Evolutionary conservation across 2,797 vertebrate species (phyloP), one percentile per base, ranked within the genome.

Genomic region (Semaprochilodus insignis): DNA sequence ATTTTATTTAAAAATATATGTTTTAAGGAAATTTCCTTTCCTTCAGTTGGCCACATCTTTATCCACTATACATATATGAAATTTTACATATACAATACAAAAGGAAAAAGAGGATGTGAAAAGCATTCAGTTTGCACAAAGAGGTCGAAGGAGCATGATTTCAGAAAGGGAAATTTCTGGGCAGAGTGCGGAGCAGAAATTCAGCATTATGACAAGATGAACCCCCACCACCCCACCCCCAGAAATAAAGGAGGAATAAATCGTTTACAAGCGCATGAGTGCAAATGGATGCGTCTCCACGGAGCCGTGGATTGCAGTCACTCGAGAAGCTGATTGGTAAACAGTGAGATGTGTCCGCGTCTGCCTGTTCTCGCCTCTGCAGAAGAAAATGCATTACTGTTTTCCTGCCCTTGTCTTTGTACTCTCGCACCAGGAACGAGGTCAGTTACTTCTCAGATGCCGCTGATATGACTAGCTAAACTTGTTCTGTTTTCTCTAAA

Each of bases 1-100:
- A 88, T 93, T 95, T 95, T 95, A 95, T 95, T 95, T 94, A 95
- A 95, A 96, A 95, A 95, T 95, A 95, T 95, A 94, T 91, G 93
- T 94, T 92, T 94, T 93, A 88, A 93, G 91, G 93, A 87, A 88
- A 85, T 71, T 87, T 87, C 83, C 75, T 84, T 60, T 87, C 73
- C 87, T 87, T 84, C 85, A 92, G 91, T 93, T 94, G 94, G 94
- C 94, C 94, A 94, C 95, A 95, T 95, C 91, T 94, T 88, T 93
- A 93, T 92, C 92, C 94, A 94, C 94, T 95, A 94, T 95, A 96
- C 94, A 95, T 88, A 95, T 95, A 94, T 95, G 94, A 95, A 95
- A 95, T 93, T 93, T 87, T 95, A 95, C 94, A 95, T 94, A 86
- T 94, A 95, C 94, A 95, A 94, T 95, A 95, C 93, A 95, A 94